Evolutionary conservation across 2,888 invertebrate species (phyloP), one percentile per base, ranked within the genome.

Genomic region (Lacanobia wlatinum): DNA sequence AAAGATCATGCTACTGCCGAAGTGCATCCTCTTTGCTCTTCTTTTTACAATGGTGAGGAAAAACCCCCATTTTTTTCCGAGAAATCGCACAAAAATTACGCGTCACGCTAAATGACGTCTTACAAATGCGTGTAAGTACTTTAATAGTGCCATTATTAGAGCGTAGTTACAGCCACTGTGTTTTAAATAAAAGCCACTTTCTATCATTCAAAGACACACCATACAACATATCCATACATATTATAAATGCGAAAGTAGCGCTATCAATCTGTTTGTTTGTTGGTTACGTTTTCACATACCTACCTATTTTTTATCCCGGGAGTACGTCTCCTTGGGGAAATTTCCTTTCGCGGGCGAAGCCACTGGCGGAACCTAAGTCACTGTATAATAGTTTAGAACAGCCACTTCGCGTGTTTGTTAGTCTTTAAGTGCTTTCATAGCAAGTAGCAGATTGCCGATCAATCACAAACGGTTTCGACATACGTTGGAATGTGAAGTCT

Each of bases 391-490:
- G 59, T 55, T 62, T 60, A 73, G 55, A 66, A 69, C 28, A 10
- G 69, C 52, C 21, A 63, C 61, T 82, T 80, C 40, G 78, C 83
- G 76, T 83, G 83, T 60, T 21, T 61, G 28, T 34, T 40, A 55
- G 73, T 70, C 50, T 83, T 73, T 79, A 70, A 67, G 38, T 67
- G 48, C 14, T 66, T 78, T 64, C 7, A 50, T 60, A n/a, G 67
- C 38, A 58, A 68, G 74, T 75, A 70, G 74, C 66, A 58, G 65
- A 62, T 70, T 18, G 55, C 34, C 70, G 68, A 83, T 83, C 72
- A 83, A 81, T 83, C 68, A 73, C 34, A 71, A 71, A 58, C 52
- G n/a, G 73, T 85, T 85, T 76, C 80, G 64, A 80, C 73, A 84
- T 64, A 71, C 74, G 73, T 62, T 75, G 82, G 78, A 78, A 86